These are phyloP conservation scores for Eristalinus sepulchralis DNA, from an alignment of 2,888 invertebrate genomes.

Conservation along the genomic window DNA sequence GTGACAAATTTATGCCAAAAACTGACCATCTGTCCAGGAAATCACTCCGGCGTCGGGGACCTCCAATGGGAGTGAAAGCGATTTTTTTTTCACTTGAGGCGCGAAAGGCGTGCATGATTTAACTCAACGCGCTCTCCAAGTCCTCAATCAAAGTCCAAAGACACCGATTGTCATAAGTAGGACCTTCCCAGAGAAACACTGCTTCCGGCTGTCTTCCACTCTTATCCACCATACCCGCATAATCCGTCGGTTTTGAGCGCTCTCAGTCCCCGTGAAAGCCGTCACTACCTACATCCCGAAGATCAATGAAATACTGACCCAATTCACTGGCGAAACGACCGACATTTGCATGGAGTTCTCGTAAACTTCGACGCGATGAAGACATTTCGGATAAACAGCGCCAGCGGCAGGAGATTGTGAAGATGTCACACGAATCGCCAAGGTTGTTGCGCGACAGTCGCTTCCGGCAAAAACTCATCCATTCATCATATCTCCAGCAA, in stretches of 20 bases:
- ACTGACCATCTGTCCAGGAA: too few species aligned
- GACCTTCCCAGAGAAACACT: neutral
- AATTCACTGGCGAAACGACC: neutral
- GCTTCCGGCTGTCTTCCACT: neutral
- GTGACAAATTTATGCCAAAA: too few species aligned
- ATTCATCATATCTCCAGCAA: slow-evolving; percentile 32
- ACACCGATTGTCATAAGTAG: neutral
- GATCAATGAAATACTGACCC: neutral
- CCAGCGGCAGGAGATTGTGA: neutral
- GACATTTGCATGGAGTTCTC: neutral
- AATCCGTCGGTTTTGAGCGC: neutral
- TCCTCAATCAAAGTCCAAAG: neutral
- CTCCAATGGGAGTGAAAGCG: neutral
- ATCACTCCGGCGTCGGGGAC: too few species aligned
- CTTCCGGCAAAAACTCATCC: neutral
- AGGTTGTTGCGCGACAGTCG: slow-evolving; percentile 22
- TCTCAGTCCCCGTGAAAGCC: neutral
- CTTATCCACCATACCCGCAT: neutral
- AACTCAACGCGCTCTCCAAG: neutral
- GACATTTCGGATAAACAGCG: neutral
- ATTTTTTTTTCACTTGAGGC: neutral
- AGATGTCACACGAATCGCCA: slow-evolving; percentile 4
- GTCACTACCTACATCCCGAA: neutral
- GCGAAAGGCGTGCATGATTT: neutral
- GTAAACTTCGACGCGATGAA: neutral